These are phyloP conservation scores for human (Homo sapiens) DNA, from an alignment of 2,113 vertebrate genomes.

Conservation along the genomic window GRCh38 chr22:34171001-34171500, in stretches of 20 bases:
- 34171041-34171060: not conserved
- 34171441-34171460: not conserved
- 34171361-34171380: not conserved
- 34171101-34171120: not conserved
- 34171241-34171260: not conserved
- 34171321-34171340: not conserved
- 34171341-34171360: not conserved
- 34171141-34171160: not conserved
- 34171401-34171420: not conserved
- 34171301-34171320: not conserved
- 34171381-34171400: not conserved
- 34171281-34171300: not conserved
- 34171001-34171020: not conserved
- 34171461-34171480: not conserved
- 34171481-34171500: not conserved
- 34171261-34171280: not conserved
- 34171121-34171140: rapidly evolving
- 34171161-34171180: not conserved
- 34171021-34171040: not conserved
- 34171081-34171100: not conserved
- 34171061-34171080: rapidly evolving
- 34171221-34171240: not conserved
- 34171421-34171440: not conserved
- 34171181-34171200: not conserved
- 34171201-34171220: not conserved